These are phyloP conservation scores for Paelopatides confundens DNA, from an alignment of 53 echinoderm and acorn worm species.

Conservation along the genomic window DNA sequence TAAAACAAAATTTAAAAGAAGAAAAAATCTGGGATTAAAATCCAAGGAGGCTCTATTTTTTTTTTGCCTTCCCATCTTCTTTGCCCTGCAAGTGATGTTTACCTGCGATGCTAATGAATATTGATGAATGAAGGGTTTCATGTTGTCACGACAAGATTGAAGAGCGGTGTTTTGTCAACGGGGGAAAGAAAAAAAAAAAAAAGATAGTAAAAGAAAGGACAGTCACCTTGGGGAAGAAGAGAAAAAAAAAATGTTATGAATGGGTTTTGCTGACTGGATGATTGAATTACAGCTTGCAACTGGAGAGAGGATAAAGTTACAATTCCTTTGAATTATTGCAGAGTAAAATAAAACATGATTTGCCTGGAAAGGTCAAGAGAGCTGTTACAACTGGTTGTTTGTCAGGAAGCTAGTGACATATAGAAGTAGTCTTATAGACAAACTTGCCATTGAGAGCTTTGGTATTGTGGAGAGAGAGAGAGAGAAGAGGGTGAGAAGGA, in stretches of 20 bases:
- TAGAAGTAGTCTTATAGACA: background rate
- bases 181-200: background rate
- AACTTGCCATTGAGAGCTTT: no score
- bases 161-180: constrained; percentile 8
- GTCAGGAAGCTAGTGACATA: background rate
- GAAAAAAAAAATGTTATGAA: background rate
- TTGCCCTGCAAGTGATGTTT: background rate
- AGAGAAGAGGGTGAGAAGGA: no score
- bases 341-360: constrained; percentile 3
- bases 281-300: constrained; percentile 29
- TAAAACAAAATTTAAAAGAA: no score
- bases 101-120: constrained; percentile 3
- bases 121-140: constrained; percentile 8
- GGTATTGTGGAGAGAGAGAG: no score
- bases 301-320: constrained; percentile 9
- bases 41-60: no score
- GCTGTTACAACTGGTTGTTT: constrained; percentile 8
- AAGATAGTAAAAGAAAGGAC: constrained; percentile 23
- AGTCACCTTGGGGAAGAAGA: constrained; percentile 12
- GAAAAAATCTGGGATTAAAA: no score
- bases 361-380: constrained; percentile 4
- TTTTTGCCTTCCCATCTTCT: background rate
- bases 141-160: constrained; percentile 3
- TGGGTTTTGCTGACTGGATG: constrained; percentile 5
- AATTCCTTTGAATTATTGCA: background rate